A percentile compares a stretch with the other conserved stretches of the same genome.
phyloP scores from a whole-genome alignment of 2,797 vertebrate species.

The Catostomus latipinnis region DNA sequence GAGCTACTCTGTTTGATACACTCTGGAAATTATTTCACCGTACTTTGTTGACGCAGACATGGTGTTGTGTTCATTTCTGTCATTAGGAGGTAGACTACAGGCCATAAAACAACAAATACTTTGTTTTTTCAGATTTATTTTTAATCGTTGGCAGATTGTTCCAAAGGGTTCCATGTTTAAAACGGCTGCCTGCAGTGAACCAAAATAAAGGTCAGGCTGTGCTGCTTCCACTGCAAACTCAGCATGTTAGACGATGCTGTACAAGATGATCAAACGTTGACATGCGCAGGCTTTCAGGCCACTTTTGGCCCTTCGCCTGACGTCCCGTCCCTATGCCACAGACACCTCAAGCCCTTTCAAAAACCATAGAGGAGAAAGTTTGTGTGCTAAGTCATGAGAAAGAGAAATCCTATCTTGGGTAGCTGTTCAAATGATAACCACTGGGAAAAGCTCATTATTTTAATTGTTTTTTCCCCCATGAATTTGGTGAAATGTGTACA shows the following conservation, averaged over 20 bases:
- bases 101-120: background rate
- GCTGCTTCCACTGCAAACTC: slow-evolving; percentile 34
- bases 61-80: background rate
- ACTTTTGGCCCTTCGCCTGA: slow-evolving; percentile 47
- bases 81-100: slow-evolving; percentile 9
- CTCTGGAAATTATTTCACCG: background rate
- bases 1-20: background rate
- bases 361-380: slow-evolving; percentile 44
- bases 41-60: background rate
- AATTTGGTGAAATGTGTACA: background rate
- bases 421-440: slow-evolving; percentile 10
- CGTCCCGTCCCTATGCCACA: slow-evolving; percentile 3
- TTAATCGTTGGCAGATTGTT: slow-evolving; percentile 36
- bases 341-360: slow-evolving; percentile 39
- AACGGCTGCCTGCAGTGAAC: slow-evolving; percentile 45
- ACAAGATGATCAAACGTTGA: slow-evolving; percentile 53
- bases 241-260: slow-evolving; percentile 46
- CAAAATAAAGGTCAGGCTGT: slow-evolving; percentile 32
- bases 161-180: background rate
- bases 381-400: slow-evolving; percentile 44
- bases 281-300: slow-evolving; percentile 31
- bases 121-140: slow-evolving; percentile 2
- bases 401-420: slow-evolving; percentile 34
- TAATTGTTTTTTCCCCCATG: background rate
- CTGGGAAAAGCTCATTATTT: slow-evolving; percentile 15